phyloP scores from a whole-genome alignment of 2,888 invertebrate genomes.

The Conistra vaccinii region DNA sequence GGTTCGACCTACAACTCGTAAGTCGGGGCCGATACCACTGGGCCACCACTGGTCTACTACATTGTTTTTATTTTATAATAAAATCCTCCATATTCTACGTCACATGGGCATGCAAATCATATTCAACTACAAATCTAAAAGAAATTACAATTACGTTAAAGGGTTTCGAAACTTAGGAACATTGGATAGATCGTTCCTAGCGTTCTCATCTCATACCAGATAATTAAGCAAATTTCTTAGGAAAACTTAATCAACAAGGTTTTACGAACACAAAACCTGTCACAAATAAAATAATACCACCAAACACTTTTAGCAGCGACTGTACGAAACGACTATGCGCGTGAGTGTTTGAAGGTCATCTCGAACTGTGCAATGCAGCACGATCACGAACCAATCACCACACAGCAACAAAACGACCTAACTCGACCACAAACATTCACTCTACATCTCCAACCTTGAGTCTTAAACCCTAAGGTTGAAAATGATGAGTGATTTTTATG shows the following conservation, averaged over 20 bases:
- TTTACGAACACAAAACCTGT: not conserved
- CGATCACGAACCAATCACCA: conserved; percentile 79
- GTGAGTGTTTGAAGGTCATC: conserved; percentile 86
- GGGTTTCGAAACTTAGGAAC: too few relatives aligned
- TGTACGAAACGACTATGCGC: conserved; percentile 77
- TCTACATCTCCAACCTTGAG: conserved; percentile 15
- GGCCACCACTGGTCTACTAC: too few relatives aligned
- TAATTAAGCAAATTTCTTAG: not conserved
- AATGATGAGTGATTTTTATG: not conserved
- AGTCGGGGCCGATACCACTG: too few relatives aligned
- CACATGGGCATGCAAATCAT: too few relatives aligned
- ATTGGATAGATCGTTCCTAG: not conserved
- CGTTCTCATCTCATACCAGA: not conserved
- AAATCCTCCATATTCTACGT: too few relatives aligned
- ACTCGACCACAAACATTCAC: conserved; percentile 15
- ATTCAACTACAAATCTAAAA: too few relatives aligned
- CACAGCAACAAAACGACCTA: conserved; percentile 64
- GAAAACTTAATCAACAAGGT: not conserved
- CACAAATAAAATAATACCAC: not conserved
- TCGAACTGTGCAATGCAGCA: conserved; percentile 86
- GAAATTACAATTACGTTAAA: too few relatives aligned
- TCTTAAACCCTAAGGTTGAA: not conserved
- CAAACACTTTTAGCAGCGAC: conserved; percentile 64
- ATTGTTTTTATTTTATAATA: too few relatives aligned
- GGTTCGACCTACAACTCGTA: too few relatives aligned